Evolutionary conservation across 2,888 invertebrate genomes (phyloP).

Genomic region (Liodrosophila aerea): DNA sequence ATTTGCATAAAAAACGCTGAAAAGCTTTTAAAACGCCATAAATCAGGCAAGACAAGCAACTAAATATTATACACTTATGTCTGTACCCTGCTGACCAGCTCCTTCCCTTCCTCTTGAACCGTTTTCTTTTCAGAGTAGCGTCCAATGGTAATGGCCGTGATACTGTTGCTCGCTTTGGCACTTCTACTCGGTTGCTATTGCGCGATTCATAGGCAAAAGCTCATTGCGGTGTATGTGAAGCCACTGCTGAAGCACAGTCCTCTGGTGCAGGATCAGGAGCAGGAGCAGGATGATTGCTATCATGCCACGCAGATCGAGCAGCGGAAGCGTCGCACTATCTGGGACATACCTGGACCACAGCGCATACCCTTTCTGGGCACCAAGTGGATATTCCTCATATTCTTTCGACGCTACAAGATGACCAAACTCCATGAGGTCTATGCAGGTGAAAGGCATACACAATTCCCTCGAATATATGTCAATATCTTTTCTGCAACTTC

Average conservation of each 20-base stretch:
- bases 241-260: constrained; percentile 65
- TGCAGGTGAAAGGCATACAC: constrained; percentile 84
- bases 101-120: neutral
- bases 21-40: constrained; percentile 29
- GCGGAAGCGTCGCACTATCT: constrained; percentile 61
- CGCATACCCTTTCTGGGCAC: constrained; percentile 90
- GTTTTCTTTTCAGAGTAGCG: constrained; percentile 21
- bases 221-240: constrained; percentile 68
- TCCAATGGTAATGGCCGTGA: constrained; percentile 81
- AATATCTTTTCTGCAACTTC: constrained; percentile 5
- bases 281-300: constrained; percentile 70
- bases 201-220: constrained; percentile 75
- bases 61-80: neutral
- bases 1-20: constrained; percentile 57
- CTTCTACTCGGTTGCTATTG: constrained; percentile 79
- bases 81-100: neutral
- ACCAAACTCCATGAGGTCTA: constrained; percentile 91
- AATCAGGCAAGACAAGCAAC: constrained; percentile 26
- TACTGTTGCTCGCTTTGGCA: constrained; percentile 78
- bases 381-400: constrained; percentile 88
- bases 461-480: constrained; percentile 2
- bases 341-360: constrained; percentile 88
- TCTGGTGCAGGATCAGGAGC: constrained; percentile 10
- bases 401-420: constrained; percentile 85
- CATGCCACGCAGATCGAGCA: constrained; percentile 67